These are phyloP conservation scores for Tringa solitaria DNA, from an alignment of 2,113 vertebrate species.

Conservation along the genomic window DNA sequence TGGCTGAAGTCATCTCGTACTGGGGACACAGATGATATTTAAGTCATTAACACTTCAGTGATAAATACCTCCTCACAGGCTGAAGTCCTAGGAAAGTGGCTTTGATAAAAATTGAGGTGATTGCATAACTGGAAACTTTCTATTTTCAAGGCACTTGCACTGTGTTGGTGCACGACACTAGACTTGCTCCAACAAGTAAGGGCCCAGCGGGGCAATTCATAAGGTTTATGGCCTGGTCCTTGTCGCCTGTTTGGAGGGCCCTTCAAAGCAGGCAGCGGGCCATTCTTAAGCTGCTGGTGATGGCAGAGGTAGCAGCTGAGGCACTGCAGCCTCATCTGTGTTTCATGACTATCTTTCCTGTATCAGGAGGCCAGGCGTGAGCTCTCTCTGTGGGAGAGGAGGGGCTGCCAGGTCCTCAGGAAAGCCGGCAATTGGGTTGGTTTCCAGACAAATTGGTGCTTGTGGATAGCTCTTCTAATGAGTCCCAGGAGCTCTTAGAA, in stretches of 20 bases:
- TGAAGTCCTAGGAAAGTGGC: not conserved
- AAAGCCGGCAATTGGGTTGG: not conserved
- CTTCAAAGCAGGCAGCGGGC: not conserved
- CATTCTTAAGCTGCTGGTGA: not conserved
- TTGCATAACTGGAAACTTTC: not conserved
- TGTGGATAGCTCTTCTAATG: not conserved
- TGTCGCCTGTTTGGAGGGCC: not conserved
- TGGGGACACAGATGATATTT: not conserved
- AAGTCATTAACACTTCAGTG: not conserved
- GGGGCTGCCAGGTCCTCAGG: not conserved
- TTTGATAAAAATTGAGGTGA: not conserved
- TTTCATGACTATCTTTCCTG: not conserved
- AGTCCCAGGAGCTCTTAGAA: not conserved
- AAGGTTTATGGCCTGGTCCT: not conserved
- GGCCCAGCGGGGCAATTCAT: not conserved
- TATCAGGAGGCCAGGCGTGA: not conserved
- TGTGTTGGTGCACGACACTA: not conserved
- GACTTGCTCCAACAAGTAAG: not conserved
- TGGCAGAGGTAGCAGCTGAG: not conserved
- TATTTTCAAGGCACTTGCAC: not conserved
- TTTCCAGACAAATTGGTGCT: not conserved
- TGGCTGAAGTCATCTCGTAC: not conserved
- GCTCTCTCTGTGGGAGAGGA: not conserved
- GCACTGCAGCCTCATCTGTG: not conserved
- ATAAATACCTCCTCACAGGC: not conserved